Evolutionary conservation across 2,797 vertebrate genomes (phyloP).

Genomic region (Anguilla megastoma): DNA sequence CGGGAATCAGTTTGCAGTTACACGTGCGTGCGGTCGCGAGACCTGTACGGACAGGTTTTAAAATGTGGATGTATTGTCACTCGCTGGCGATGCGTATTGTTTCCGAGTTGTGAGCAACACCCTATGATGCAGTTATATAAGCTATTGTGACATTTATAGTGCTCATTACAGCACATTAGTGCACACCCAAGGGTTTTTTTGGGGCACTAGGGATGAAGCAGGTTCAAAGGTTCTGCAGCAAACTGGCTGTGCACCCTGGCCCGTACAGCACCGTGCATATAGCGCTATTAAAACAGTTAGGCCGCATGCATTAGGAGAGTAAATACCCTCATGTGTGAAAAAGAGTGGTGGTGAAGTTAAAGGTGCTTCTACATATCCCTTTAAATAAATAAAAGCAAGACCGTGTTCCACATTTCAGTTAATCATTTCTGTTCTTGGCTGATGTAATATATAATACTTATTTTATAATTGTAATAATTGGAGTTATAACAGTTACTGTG

Average conservation of each 20-base stretch:
- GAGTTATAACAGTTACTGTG: neutral
- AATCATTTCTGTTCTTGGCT: neutral
- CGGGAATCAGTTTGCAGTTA: neutral
- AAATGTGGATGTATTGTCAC: neutral
- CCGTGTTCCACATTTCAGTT: neutral
- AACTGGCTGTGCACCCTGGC: neutral
- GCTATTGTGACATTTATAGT: neutral
- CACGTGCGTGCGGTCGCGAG: neutral
- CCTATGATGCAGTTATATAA: neutral
- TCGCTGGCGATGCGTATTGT: too few relatives aligned
- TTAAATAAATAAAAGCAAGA: neutral
- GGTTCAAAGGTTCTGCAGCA: neutral
- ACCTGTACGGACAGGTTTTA: neutral
- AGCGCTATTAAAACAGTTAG: neutral
- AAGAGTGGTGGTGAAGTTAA: neutral
- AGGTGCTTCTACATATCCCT: neutral
- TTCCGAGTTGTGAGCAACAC: too few relatives aligned
- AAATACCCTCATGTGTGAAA: neutral
- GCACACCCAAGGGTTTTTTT: neutral
- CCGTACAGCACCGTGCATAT: neutral
- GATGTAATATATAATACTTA: neutral
- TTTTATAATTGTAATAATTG: neutral
- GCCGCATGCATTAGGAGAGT: neutral
- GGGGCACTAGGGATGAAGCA: neutral
- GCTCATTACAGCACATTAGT: neutral